Conservation (phyloP, 1,140 invertebrate genomes). For the Dendroctonus valens region DNA sequence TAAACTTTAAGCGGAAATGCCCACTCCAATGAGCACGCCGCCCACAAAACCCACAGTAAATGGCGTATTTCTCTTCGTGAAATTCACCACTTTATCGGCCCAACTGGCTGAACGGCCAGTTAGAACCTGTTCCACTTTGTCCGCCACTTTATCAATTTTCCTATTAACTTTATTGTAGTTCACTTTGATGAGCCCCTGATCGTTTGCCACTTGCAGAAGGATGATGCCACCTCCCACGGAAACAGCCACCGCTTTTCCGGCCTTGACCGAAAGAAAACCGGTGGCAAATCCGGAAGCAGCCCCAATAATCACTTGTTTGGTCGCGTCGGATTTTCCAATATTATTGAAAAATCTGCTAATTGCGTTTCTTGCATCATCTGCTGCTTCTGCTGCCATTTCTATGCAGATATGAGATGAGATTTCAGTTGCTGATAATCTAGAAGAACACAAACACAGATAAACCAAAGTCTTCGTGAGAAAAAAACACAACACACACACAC, state of each 20-base stretch:
- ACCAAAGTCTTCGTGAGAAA: neutral
- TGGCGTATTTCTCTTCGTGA: conserved; percentile 72
- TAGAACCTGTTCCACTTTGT: conserved; percentile 64
- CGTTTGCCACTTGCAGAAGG: conserved; percentile 82
- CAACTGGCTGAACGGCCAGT: conserved; percentile 62
- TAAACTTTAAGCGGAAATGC: conserved; percentile 5
- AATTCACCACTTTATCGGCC: conserved; percentile 55
- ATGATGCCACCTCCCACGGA: conserved; percentile 85
- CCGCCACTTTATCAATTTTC: conserved; percentile 71
- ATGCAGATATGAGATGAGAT: neutral
- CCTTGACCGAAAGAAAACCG: conserved; percentile 85
- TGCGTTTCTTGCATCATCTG: conserved; percentile 15
- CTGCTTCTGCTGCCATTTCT: conserved; percentile 21
- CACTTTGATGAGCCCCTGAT: conserved; percentile 87
- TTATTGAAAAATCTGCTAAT: conserved; percentile 71
- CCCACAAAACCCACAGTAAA: conserved; percentile 78
- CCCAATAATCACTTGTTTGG: conserved; percentile 83
- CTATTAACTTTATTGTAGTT: conserved; percentile 84
- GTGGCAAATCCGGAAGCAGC: conserved; percentile 84
- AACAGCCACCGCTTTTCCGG: conserved; percentile 84
- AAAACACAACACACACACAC: neutral
- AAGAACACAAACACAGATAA: neutral
- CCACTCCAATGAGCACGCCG: conserved; percentile 68
- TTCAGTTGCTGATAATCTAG: neutral
- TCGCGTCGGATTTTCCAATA: conserved; percentile 75